phyloP scores from a whole-genome alignment of 1,140 invertebrate genomes.

The Eupeodes corollae region DNA sequence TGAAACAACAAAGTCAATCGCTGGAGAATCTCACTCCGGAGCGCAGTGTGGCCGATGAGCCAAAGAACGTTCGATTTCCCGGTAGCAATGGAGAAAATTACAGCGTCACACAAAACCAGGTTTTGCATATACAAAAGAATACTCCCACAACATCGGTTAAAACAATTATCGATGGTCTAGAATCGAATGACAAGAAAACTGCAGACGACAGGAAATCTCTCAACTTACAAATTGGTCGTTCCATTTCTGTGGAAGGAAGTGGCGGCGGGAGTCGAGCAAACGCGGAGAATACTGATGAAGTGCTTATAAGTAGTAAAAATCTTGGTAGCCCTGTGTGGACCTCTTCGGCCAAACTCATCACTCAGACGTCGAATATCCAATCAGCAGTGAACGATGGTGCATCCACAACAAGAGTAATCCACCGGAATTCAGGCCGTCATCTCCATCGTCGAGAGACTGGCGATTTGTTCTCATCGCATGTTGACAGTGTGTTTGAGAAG shows the following conservation, averaged over 20 bases:
- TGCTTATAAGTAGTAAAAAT: constrained; percentile 1
- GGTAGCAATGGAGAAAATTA: constrained; percentile 74
- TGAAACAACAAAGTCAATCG: constrained; percentile 40
- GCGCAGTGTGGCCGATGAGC: constrained; percentile 38
- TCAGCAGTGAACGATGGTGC: not conserved
- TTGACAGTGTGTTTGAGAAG: constrained; percentile 59
- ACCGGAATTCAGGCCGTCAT: constrained; percentile 8
- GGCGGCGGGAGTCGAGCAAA: constrained; percentile 11
- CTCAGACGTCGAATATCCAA: constrained; percentile 22
- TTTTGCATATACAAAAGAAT: constrained; percentile 58
- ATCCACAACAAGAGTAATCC: not conserved
- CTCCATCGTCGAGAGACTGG: constrained; percentile 8
- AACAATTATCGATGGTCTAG: constrained; percentile 31
- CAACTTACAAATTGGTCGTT: constrained; percentile 10
- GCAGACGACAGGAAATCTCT: constrained; percentile 40
- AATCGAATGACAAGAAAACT: constrained; percentile 15
- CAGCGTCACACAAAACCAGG: constrained; percentile 80
- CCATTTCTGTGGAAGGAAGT: constrained; percentile 11
- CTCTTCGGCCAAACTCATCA: constrained; percentile 37
- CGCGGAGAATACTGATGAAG: not conserved
- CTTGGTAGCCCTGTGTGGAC: constrained; percentile 42
- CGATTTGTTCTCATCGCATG: constrained; percentile 59
- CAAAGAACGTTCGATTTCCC: constrained; percentile 66
- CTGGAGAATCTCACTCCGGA: constrained; percentile 50
- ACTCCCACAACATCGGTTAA: constrained; percentile 28